Evolutionary conservation across 2,888 invertebrate species (phyloP).

Genomic region (Beris chalybata): DNA sequence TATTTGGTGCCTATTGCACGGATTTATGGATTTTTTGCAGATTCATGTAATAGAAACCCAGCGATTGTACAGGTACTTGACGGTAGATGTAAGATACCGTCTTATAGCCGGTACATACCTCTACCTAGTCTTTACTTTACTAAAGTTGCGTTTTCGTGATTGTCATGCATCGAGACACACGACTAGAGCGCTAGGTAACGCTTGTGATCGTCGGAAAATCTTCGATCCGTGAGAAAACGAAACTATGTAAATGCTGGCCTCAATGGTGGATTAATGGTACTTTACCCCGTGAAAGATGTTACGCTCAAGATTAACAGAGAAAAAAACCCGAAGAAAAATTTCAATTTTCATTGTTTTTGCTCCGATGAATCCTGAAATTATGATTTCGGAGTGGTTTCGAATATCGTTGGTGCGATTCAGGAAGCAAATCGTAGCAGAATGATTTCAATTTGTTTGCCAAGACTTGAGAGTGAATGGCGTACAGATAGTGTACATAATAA

Average conservation of each 20-base stretch:
- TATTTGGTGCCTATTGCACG: slow-evolving; percentile 17
- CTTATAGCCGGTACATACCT: too few relatives aligned
- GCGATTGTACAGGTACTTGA: too few relatives aligned
- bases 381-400: not conserved
- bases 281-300: not conserved
- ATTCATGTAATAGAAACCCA: too few relatives aligned
- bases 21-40: not conserved
- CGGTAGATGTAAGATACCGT: too few relatives aligned
- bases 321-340: not conserved
- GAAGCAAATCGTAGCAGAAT: slow-evolving; percentile 4
- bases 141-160: slow-evolving; percentile 1
- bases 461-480: too few relatives aligned
- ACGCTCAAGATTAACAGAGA: not conserved
- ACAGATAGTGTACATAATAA: too few relatives aligned
- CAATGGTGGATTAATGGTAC: not conserved
- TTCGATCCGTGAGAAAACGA: slow-evolving; percentile 43
- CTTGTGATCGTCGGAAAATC: slow-evolving; percentile 24
- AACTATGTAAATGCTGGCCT: not conserved
- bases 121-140: too few relatives aligned
- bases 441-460: not conserved
- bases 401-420: not conserved
- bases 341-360: slow-evolving; percentile 16
- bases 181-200: not conserved
- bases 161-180: slow-evolving; percentile 26
- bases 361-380: slow-evolving; percentile 5